phyloP scores from a whole-genome alignment of 2,797 vertebrate species.

The Molossus alvarezi region DNA sequence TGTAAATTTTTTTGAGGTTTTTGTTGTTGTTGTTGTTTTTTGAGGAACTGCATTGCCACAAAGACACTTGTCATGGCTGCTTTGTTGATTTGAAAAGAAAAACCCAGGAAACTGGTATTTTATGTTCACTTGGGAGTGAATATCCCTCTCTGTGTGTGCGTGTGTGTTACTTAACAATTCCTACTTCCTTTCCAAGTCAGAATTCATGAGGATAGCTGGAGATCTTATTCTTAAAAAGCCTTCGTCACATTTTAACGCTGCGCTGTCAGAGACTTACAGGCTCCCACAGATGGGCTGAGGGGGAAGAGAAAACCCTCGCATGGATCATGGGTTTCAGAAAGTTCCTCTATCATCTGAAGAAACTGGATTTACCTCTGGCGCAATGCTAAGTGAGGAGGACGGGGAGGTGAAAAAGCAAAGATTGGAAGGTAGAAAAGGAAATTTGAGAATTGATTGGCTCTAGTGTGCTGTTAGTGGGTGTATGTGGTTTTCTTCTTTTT shows the following conservation, averaged over 20 bases:
- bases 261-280: constrained; percentile 35
- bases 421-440: constrained; percentile 90
- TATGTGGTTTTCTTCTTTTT: constrained; percentile 88
- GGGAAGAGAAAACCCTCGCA: neutral
- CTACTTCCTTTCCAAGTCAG: constrained; percentile 66
- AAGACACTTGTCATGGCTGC: constrained; percentile 81
- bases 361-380: constrained; percentile 84
- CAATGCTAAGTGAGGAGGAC: constrained; percentile 87
- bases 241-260: constrained; percentile 81
- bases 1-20: constrained; percentile 70
- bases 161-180: constrained; percentile 58
- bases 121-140: constrained; percentile 39
- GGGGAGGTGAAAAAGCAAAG: constrained; percentile 88
- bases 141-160: neutral
- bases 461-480: constrained; percentile 98
- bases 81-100: constrained; percentile 82
- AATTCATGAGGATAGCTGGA: constrained; percentile 73
- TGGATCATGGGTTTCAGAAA: constrained; percentile 76
- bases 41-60: constrained; percentile 79
- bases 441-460: constrained; percentile 98
- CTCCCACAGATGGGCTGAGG: constrained; percentile 57
- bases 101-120: constrained; percentile 58
- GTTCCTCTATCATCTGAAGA: constrained; percentile 83
- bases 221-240: constrained; percentile 75
- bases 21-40: neutral